phyloP scores from a whole-genome alignment of 2,797 vertebrate genomes.

The Trematomus bernacchii region DNA sequence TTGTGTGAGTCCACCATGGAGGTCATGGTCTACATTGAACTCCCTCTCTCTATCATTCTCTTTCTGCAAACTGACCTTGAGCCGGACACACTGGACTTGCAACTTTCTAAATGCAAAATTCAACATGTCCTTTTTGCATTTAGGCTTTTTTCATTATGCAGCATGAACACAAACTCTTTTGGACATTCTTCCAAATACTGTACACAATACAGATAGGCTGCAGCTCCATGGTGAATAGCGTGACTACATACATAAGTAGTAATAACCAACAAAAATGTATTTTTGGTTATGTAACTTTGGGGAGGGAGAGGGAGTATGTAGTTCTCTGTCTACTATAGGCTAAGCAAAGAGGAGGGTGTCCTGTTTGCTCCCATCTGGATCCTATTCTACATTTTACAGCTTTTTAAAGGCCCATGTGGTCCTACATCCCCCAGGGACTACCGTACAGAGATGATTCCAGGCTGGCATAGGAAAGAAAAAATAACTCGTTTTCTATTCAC shows the following conservation, averaged over 20 bases:
- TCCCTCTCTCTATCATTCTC: constrained; percentile 2
- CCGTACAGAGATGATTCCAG: constrained; percentile 14
- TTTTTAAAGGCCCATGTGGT: constrained; percentile 39
- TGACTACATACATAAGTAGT: constrained; percentile 8
- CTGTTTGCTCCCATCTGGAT: constrained; percentile 71
- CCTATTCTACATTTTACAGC: constrained; percentile 51
- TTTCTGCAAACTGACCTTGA: constrained; percentile 28
- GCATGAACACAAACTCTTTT: constrained; percentile 11
- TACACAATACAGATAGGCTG: neutral
- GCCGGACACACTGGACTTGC: constrained; percentile 8
- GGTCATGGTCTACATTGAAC: constrained; percentile 34
- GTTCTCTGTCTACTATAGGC: constrained; percentile 71
- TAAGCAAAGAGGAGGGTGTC: constrained; percentile 51
- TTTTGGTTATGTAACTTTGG: constrained; percentile 57
- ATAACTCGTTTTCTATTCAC: neutral
- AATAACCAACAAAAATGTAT: constrained; percentile 51
- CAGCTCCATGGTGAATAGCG: neutral
- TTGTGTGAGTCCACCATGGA: neutral
- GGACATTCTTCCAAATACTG: neutral
- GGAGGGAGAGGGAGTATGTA: constrained; percentile 60
- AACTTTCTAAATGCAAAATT: too few relatives aligned
- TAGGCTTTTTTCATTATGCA: constrained; percentile 2
- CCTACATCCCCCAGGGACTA: neutral
- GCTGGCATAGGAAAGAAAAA: constrained; percentile 2
- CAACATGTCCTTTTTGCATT: neutral